Conservation (phyloP, 1,140 invertebrate species). For the Drosophila lini region DNA sequence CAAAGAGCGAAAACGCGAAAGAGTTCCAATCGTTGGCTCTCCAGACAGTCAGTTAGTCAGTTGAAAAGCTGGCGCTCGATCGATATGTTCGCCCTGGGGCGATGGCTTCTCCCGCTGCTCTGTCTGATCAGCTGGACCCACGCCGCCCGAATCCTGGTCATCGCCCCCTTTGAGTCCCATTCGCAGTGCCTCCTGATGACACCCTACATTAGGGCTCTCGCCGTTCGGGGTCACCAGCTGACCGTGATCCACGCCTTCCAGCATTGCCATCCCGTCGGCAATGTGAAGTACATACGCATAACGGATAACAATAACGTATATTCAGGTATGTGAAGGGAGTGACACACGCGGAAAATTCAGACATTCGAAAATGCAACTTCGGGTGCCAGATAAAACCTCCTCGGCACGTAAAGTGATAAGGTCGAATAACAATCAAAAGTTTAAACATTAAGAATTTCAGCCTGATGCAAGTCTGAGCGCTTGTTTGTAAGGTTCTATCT, state of each 20-base stretch:
- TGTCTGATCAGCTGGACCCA: neutral
- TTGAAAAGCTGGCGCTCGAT: neutral
- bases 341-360: neutral
- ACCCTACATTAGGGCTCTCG: slow-evolving; percentile 45
- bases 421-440: neutral
- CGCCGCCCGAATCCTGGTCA: slow-evolving; percentile 26
- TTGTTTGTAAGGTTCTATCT: too few species aligned
- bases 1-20: slow-evolving; percentile 3
- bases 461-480: neutral
- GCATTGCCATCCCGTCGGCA: slow-evolving; percentile 11
- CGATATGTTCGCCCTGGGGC: slow-evolving; percentile 14
- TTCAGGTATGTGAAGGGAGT: slow-evolving; percentile 18
- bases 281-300: slow-evolving; percentile 37
- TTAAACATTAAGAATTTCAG: neutral
- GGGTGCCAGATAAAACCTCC: neutral
- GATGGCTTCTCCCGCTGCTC: slow-evolving; percentile 3
- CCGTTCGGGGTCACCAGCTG: slow-evolving; percentile 53
- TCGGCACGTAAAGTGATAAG: neutral
- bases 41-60: neutral
- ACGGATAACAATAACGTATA: slow-evolving; percentile 7
- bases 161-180: slow-evolving; percentile 43
- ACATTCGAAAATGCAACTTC: neutral
- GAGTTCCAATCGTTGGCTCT: slow-evolving; percentile 9
- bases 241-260: slow-evolving; percentile 52
- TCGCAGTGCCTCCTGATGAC: slow-evolving; percentile 54